phyloP scores from a whole-genome alignment of 2,797 vertebrate species.

The Chaetodon trifasciatus region DNA sequence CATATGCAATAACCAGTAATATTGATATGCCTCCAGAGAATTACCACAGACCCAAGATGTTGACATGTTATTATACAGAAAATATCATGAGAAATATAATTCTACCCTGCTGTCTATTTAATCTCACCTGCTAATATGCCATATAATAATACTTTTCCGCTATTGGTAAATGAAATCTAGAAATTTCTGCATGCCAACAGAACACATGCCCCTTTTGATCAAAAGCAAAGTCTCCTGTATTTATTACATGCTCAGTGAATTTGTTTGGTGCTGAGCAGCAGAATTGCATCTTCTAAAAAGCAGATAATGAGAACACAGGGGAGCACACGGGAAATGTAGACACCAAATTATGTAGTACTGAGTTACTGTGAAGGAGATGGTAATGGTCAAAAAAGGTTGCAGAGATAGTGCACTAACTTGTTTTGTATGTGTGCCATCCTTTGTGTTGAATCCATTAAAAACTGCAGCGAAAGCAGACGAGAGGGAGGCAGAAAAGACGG shows the following conservation, averaged over 20 bases:
- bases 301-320: constrained; percentile 82
- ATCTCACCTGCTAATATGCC: neutral
- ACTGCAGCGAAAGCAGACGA: constrained; percentile 44
- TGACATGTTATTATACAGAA: constrained; percentile 12
- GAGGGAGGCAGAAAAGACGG: neutral
- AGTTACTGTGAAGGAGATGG: constrained; percentile 51
- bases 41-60: constrained; percentile 14
- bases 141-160: neutral
- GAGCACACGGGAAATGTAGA: constrained; percentile 67
- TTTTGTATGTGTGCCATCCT: constrained; percentile 35
- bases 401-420: constrained; percentile 47
- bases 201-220: constrained; percentile 36
- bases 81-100: constrained; percentile 19
- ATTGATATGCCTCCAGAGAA: neutral
- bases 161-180: neutral
- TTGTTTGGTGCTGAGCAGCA: constrained; percentile 71
- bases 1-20: neutral
- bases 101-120: neutral
- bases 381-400: constrained; percentile 58
- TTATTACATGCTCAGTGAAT: constrained; percentile 68
- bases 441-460: constrained; percentile 53
- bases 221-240: constrained; percentile 51
- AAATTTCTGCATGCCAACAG: constrained; percentile 15
- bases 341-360: constrained; percentile 62
- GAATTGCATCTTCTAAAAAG: constrained; percentile 69